phyloP scores from a whole-genome alignment of 2,797 vertebrate genomes.

The Sciurus carolinensis region DNA sequence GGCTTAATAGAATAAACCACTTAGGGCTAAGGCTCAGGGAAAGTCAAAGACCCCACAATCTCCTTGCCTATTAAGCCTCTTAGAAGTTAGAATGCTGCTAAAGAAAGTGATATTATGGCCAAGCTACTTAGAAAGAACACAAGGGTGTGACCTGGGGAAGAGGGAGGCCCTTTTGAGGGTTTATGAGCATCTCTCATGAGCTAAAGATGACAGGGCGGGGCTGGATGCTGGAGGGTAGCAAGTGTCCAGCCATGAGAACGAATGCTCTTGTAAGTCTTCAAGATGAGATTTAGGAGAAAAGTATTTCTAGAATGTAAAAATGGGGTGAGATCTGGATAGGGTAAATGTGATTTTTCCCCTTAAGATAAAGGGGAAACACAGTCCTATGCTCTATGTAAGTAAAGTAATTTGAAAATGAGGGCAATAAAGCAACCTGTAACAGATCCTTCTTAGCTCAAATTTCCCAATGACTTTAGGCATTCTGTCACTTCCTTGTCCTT shows the following conservation, averaged over 20 bases:
- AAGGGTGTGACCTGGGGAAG: conserved; percentile 42
- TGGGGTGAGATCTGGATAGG: background rate
- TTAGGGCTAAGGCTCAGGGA: conserved; percentile 80
- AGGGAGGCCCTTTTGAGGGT: conserved; percentile 44
- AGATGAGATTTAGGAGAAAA: background rate
- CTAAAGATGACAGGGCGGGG: background rate
- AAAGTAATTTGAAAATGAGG: conserved; percentile 47
- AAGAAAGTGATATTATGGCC: conserved; percentile 79
- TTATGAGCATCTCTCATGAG: background rate
- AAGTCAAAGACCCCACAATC: conserved; percentile 72
- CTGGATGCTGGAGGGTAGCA: background rate
- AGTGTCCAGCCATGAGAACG: background rate
- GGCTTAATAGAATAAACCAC: conserved; percentile 87
- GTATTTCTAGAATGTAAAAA: conserved; percentile 24
- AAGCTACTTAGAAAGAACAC: conserved; percentile 76
- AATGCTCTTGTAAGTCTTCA: background rate
- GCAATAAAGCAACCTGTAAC: conserved; percentile 54
- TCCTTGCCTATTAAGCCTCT: conserved; percentile 81
- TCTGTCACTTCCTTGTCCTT: conserved; percentile 38
- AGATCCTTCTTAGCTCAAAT: conserved; percentile 30
- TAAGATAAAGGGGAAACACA: conserved; percentile 4
- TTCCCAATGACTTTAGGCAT: background rate
- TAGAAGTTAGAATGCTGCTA: conserved; percentile 84
- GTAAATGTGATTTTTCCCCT: background rate
- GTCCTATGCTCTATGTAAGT: conserved; percentile 21